A percentile compares a stretch with the other conserved stretches of the same genome.
phyloP scores from a whole-genome alignment of 1,140 invertebrate genomes.

The Ips nitidus region DNA sequence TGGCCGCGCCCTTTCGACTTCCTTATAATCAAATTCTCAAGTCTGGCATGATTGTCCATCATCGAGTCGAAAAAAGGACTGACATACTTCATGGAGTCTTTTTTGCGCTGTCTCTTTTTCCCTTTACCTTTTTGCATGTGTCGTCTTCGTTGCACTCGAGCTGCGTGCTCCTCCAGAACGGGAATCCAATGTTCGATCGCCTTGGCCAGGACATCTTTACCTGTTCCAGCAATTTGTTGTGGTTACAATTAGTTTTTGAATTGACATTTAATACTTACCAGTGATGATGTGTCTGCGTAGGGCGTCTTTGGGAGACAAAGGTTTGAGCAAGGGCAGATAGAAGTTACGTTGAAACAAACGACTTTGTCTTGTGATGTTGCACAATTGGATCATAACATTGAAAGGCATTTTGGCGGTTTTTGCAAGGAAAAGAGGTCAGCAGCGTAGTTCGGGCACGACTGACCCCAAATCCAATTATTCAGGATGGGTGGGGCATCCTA shows the following conservation, averaged over 20 bases:
- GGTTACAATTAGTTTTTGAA: not conserved
- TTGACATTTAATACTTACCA: slow-evolving; percentile 24
- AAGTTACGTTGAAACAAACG: slow-evolving; percentile 78
- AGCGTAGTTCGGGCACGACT: too few species aligned
- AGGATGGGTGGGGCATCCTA: too few species aligned
- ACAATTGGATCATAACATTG: slow-evolving; percentile 64
- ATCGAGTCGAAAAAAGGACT: slow-evolving; percentile 70
- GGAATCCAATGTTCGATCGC: slow-evolving; percentile 69
- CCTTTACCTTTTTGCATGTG: slow-evolving; percentile 55
- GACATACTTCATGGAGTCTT: slow-evolving; percentile 62
- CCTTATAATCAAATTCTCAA: slow-evolving; percentile 62
- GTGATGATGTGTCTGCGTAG: slow-evolving; percentile 57
- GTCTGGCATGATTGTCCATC: slow-evolving; percentile 60
- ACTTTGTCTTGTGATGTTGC: slow-evolving; percentile 78
- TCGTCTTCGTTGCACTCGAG: slow-evolving; percentile 44
- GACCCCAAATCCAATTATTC: too few species aligned
- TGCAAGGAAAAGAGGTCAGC: not conserved
- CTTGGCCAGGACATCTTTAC: slow-evolving; percentile 52
- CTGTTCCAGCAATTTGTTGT: slow-evolving; percentile 6
- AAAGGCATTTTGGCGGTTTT: slow-evolving; percentile 45
- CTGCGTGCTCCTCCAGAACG: slow-evolving; percentile 64
- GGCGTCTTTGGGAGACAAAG: slow-evolving; percentile 77
- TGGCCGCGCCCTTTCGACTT: slow-evolving; percentile 48
- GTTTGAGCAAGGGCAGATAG: slow-evolving; percentile 79
- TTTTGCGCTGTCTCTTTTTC: slow-evolving; percentile 64